These are phyloP conservation scores for Argopecten irradians DNA, from an alignment of 1,140 invertebrate species.

Conservation along the genomic window DNA sequence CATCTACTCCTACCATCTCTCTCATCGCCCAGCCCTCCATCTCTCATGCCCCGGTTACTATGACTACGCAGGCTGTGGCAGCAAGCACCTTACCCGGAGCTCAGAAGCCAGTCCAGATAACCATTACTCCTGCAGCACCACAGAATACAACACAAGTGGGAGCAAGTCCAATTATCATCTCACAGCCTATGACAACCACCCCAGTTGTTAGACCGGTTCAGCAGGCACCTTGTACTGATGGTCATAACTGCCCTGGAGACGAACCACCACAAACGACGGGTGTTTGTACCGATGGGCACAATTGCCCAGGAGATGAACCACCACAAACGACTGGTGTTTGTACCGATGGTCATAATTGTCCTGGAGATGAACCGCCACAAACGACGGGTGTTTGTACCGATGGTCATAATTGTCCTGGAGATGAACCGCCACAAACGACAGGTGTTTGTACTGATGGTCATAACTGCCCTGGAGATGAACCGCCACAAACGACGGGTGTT, in stretches of 20 bases:
- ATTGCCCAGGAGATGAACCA: slow-evolving; percentile 43
- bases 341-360: slow-evolving; percentile 46
- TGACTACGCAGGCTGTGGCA: slow-evolving; percentile 59
- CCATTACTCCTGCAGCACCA: slow-evolving; percentile 60
- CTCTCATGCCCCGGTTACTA: slow-evolving; percentile 56
- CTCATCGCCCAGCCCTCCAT: slow-evolving; percentile 67
- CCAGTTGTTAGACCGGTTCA: slow-evolving; percentile 41
- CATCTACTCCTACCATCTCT: slow-evolving; percentile 65
- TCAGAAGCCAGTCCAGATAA: slow-evolving; percentile 66
- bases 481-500: slow-evolving; percentile 38
- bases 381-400: slow-evolving; percentile 31
- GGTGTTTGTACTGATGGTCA: slow-evolving; percentile 40
- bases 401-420: slow-evolving; percentile 44
- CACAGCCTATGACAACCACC: slow-evolving; percentile 47
- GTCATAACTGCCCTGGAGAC: slow-evolving; percentile 44
- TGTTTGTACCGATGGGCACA: slow-evolving; percentile 49
- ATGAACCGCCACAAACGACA: slow-evolving; percentile 32
- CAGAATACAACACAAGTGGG: slow-evolving; percentile 38
- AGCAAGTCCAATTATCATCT: slow-evolving; percentile 33
- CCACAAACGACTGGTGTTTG: slow-evolving; percentile 31
- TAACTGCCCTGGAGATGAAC: slow-evolving; percentile 48
- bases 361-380: slow-evolving; percentile 49
- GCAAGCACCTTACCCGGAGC: slow-evolving; percentile 42
- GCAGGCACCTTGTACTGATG: slow-evolving; percentile 38
- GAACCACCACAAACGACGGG: slow-evolving; percentile 35